Evolutionary conservation across 2,113 vertebrate genomes (phyloP).

Genomic region (Ariopsis seemanni): DNA sequence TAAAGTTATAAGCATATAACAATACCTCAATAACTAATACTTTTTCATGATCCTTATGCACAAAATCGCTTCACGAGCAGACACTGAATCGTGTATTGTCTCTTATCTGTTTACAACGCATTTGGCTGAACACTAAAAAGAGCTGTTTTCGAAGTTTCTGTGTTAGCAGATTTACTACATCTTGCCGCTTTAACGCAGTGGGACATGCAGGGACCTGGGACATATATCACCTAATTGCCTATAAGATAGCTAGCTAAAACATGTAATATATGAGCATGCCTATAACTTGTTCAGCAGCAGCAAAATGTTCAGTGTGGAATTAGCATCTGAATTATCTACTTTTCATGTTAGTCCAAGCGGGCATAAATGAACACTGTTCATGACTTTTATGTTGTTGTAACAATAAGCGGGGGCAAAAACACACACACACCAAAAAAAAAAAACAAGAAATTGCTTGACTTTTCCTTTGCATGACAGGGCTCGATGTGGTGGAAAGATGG

Average conservation of each 20-base stretch:
- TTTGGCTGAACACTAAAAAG: not conserved
- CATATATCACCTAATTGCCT: not conserved
- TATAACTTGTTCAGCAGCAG: not conserved
- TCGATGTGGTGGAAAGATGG: not conserved
- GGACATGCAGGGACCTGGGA: not conserved
- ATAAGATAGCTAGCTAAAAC: too few relatives aligned
- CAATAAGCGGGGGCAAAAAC: not conserved
- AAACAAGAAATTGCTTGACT: not conserved
- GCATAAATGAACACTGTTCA: not conserved
- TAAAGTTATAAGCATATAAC: not conserved
- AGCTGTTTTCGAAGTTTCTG: not conserved
- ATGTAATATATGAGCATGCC: not conserved
- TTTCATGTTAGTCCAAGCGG: not conserved
- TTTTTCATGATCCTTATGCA: not conserved
- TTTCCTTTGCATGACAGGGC: not conserved
- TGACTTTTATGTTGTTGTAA: not conserved
- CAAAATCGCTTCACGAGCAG: not conserved
- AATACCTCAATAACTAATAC: not conserved
- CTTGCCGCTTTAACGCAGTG: not conserved
- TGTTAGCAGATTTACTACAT: not conserved
- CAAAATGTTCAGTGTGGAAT: too few relatives aligned
- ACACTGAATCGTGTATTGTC: not conserved
- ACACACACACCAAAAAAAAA: too few relatives aligned
- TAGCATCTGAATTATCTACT: not conserved
- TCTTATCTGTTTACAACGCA: not conserved